Conservation (phyloP, 2,888 invertebrate species). For the Luperina testacea region DNA sequence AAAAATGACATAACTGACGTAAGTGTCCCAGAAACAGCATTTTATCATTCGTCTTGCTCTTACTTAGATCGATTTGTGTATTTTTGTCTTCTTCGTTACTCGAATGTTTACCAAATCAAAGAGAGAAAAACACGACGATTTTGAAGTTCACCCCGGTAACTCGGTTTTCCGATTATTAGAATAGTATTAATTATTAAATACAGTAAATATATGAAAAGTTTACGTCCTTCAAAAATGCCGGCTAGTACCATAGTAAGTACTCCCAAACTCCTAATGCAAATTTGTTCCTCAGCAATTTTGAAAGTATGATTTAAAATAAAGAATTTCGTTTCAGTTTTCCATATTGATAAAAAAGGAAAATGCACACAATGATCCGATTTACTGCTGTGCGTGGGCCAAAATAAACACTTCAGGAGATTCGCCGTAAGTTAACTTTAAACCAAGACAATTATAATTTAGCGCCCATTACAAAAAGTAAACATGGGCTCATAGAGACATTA, state of each 20-base stretch:
- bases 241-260: slow-evolving; percentile 64
- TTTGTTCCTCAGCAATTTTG: background rate
- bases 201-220: background rate
- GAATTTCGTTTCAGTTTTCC: slow-evolving; percentile 90
- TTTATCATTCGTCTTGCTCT: slow-evolving; percentile 6
- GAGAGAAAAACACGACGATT: background rate
- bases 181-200: too few relatives aligned
- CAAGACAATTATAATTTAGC: background rate
- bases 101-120: slow-evolving; percentile 29
- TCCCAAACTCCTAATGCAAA: background rate
- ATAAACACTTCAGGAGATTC: slow-evolving; percentile 80
- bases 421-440: slow-evolving; percentile 81
- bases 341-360: slow-evolving; percentile 93
- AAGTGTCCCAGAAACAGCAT: too few relatives aligned
- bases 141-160: slow-evolving; percentile 5
- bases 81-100: background rate
- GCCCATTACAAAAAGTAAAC: background rate
- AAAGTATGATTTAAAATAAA: background rate
- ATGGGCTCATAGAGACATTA: background rate
- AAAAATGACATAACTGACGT: too few relatives aligned
- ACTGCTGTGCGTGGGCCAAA: slow-evolving; percentile 97
- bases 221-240: slow-evolving; percentile 59
- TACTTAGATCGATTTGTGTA: background rate
- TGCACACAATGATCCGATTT: slow-evolving; percentile 97
- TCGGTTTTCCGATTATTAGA: background rate